Conservation (phyloP, 2,888 invertebrate genomes). For the Tiliacea citrago region DNA sequence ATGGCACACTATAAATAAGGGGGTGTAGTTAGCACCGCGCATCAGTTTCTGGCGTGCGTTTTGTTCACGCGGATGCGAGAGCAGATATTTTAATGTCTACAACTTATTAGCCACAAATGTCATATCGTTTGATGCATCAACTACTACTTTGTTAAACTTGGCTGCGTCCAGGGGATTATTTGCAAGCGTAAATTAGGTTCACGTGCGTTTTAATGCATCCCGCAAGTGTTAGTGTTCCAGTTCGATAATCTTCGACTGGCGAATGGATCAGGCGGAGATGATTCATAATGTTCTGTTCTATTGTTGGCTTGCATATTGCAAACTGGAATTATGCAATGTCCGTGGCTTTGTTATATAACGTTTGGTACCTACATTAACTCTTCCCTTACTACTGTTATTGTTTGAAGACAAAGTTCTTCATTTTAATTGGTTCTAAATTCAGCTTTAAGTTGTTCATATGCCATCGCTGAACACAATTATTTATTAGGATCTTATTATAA, state of each 20-base stretch:
- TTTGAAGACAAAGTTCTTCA: neutral
- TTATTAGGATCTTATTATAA: constrained; percentile 36
- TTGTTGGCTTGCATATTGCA: constrained; percentile 87
- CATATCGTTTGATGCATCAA: constrained; percentile 88
- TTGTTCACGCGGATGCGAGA: constrained; percentile 75
- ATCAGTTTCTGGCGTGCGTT: constrained; percentile 77
- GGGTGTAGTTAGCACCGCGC: constrained; percentile 77
- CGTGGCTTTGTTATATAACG: constrained; percentile 75
- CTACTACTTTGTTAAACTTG: constrained; percentile 87
- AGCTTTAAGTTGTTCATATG: neutral
- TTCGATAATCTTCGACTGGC: constrained; percentile 89
- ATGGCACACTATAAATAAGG: constrained; percentile 89
- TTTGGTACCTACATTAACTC: constrained; percentile 40
- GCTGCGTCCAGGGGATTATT: constrained; percentile 80
- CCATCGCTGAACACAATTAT: constrained; percentile 13
- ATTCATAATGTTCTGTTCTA: constrained; percentile 88
- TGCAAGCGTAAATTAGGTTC: constrained; percentile 88
- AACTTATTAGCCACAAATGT: constrained; percentile 86
- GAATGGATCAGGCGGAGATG: constrained; percentile 87
- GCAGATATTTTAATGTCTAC: constrained; percentile 84
- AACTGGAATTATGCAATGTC: constrained; percentile 86
- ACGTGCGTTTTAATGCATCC: constrained; percentile 90
- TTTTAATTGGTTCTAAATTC: constrained; percentile 23
- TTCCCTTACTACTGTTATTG: constrained; percentile 25
- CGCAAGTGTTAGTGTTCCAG: constrained; percentile 88